Evolutionary conservation across 30 jellyfish, hydroid and myxozoan species (phyloP), one percentile per base, ranked within the genome.

Genomic region (Aurelia coerulea): DNA sequence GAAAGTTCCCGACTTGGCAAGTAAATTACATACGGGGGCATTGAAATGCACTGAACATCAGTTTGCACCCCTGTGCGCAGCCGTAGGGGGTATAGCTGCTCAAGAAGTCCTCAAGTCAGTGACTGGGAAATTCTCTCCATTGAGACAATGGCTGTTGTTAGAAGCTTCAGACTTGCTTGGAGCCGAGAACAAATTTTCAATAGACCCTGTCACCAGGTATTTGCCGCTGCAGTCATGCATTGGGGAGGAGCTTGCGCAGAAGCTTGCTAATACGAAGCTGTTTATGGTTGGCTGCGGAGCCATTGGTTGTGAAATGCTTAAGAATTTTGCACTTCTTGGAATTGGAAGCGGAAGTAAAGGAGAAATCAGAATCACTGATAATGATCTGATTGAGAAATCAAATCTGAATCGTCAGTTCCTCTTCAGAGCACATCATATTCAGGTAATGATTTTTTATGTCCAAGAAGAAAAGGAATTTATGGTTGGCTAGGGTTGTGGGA

Each of bases 221-320:
- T 18, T 29, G 63, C 73, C 90, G 11, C 17, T 83, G 63, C 59
- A 56, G 37, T 8, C 56, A 0, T 75, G 95, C 82, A 62, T 91
- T 17, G 85, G 88, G 51, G 50, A 83, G 42, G 96, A 81, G 23
- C 42, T 85, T 35, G 46, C 75, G 4, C 59, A 34, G 39, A 91
- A 91, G 46, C 88, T 91, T 9, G 86, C 88, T 54, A 65, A 88
- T 53, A 23, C 65, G 41, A 81, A 70, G 67, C 85, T 93, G 62
- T 93, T 93, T 66, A 83, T 93, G 97, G 98, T 93, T 75, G 98
- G 98, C 62, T 93, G 98, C 73, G 98, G 98, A 14, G 98, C 98
- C 2, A 93, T 93, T 66, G 98, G 98, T 1, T 93, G 98, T 69
- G 98, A 93, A 65, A 81, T 93, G 95, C 67, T 93, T 70, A 93